These are phyloP conservation scores for Petrolisthes cinctipes DNA, from an alignment of 2,888 invertebrate genomes.

Conservation along the genomic window DNA sequence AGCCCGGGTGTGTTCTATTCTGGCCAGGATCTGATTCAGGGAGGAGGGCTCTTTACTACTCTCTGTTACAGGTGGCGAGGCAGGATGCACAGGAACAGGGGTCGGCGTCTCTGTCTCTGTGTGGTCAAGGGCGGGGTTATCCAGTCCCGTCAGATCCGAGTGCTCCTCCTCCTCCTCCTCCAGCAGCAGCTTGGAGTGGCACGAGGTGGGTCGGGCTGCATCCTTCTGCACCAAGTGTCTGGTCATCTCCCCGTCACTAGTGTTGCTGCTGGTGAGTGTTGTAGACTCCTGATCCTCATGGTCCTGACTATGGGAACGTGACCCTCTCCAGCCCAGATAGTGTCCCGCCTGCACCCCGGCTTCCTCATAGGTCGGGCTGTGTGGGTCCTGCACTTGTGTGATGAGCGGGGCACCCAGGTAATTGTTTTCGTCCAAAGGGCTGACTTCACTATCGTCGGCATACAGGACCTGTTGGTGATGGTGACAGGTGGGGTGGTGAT, in stretches of 20 bases:
- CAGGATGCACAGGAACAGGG: background rate
- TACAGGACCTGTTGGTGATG: background rate
- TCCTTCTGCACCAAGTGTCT: no score
- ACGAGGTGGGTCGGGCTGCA: background rate
- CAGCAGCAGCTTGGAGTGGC: conserved; percentile 10
- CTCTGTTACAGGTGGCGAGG: background rate
- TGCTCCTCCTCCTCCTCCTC: background rate
- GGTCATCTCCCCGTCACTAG: background rate
- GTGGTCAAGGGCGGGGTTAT: conserved; percentile 44
- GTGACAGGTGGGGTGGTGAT: background rate
- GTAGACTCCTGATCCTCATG: background rate
- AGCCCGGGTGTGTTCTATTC: conserved; percentile 32
- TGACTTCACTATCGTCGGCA: background rate
- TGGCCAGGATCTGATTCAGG: conserved; percentile 29
- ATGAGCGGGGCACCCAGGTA: background rate
- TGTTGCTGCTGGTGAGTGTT: background rate
- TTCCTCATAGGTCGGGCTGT: conserved; percentile 32
- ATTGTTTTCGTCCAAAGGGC: background rate
- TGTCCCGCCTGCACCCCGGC: conserved; percentile 27
- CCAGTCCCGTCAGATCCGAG: conserved; percentile 27
- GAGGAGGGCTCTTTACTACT: background rate
- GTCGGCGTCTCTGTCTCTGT: background rate
- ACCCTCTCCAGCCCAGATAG: conserved; percentile 2
- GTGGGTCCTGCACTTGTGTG: background rate
- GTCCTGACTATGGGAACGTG: background rate